Conservation (phyloP, 1,140 invertebrate genomes). For the Heliconius congener region DNA sequence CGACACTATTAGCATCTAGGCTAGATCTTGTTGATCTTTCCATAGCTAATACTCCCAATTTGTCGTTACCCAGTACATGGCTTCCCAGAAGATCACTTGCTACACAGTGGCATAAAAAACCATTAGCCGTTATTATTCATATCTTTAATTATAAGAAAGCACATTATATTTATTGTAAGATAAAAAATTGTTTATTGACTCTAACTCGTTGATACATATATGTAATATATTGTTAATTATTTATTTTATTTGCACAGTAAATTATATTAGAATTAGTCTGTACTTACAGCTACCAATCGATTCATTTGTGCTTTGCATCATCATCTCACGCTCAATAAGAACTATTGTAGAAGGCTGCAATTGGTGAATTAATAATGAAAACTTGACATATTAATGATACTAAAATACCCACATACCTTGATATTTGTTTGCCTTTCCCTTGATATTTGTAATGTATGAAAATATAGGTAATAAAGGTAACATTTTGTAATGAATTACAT, state of each 20-base stretch:
- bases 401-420: neutral
- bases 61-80: conserved; percentile 72
- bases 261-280: conserved; percentile 14
- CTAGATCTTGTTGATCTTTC: conserved; percentile 72
- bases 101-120: conserved; percentile 67
- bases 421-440: neutral
- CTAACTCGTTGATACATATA: conserved; percentile 27
- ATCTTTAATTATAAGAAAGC: conserved; percentile 66
- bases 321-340: conserved; percentile 22
- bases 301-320: conserved; percentile 69
- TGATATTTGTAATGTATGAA: neutral
- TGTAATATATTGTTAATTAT: neutral
- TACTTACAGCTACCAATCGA: conserved; percentile 72
- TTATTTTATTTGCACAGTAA: conserved; percentile 2
- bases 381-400: conserved; percentile 2
- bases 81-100: conserved; percentile 76
- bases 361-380: neutral
- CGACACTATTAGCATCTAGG: conserved; percentile 73
- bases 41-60: conserved; percentile 62
- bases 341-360: neutral
- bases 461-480: neutral
- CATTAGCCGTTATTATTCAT: conserved; percentile 72
- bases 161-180: conserved; percentile 60
- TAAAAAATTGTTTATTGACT: conserved; percentile 53
- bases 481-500: conserved; percentile 43